Evolutionary conservation across 2,113 vertebrate species (phyloP).

Genomic region (Origma solitaria): DNA sequence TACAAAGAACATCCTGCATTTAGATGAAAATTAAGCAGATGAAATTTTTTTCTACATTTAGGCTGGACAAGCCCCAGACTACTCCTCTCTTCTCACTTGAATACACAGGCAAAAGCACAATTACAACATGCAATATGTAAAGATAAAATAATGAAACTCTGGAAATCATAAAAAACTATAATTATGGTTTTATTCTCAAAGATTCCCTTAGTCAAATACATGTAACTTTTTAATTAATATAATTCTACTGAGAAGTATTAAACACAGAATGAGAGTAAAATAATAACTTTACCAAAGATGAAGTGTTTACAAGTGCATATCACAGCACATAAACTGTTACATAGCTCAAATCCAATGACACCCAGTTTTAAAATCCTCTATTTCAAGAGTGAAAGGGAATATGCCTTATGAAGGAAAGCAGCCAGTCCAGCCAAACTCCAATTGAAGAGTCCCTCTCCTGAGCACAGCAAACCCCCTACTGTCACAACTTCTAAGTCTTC

Average conservation of each 20-base stretch:
- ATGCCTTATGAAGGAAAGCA: not conserved
- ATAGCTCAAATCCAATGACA: not conserved
- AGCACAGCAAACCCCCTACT: not conserved
- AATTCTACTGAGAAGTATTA: not conserved
- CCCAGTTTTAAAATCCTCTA: not conserved
- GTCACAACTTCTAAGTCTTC: not conserved
- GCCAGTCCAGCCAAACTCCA: not conserved
- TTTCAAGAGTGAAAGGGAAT: not conserved
- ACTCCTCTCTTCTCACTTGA: not conserved
- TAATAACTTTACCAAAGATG: not conserved
- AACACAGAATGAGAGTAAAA: not conserved
- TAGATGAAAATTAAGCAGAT: slow-evolving; percentile 18
- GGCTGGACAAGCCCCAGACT: not conserved
- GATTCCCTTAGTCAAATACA: not conserved
- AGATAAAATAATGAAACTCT: not conserved
- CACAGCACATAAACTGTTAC: not conserved
- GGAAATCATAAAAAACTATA: not conserved
- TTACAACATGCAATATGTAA: not conserved
- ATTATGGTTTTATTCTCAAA: not conserved
- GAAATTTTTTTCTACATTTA: not conserved
- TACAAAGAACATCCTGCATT: slow-evolving; percentile 53
- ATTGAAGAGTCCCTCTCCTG: not conserved
- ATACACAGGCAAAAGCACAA: not conserved
- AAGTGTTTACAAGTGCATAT: not conserved
- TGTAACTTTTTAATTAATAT: not conserved